These are phyloP conservation scores for Chromis chromis DNA, from an alignment of 2,797 vertebrate species.

Conservation along the genomic window DNA sequence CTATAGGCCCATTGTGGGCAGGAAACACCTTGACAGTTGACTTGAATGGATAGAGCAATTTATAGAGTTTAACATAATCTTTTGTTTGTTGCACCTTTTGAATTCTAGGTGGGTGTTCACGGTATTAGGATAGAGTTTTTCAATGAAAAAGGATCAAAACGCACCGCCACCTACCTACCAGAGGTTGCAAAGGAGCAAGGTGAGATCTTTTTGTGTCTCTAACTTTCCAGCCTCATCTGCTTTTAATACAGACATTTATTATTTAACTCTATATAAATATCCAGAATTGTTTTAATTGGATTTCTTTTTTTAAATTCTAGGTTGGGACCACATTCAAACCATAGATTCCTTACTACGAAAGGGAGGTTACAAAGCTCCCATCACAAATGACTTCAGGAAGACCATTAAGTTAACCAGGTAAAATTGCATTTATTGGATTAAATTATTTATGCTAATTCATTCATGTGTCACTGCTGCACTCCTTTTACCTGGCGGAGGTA, in stretches of 20 bases:
- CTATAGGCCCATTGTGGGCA: too few relatives aligned
- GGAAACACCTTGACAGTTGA: too few relatives aligned
- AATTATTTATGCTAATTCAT: background rate
- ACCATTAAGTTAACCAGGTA: slow-evolving; percentile 99
- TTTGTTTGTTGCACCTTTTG: slow-evolving; percentile 20
- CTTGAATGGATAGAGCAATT: too few relatives aligned
- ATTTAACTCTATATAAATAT: background rate
- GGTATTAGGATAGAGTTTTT: slow-evolving; percentile 99
- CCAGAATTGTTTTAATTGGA: slow-evolving; percentile 15
- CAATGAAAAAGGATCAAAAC: slow-evolving; percentile 99
- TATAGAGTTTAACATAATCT: background rate
- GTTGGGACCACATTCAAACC: slow-evolving; percentile 99
- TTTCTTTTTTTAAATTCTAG: slow-evolving; percentile 74
- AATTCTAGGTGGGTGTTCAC: slow-evolving; percentile 97
- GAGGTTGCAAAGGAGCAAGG: slow-evolving; percentile 99
- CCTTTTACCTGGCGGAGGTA: background rate
- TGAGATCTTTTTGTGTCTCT: slow-evolving; percentile 75
- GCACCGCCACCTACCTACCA: slow-evolving; percentile 99
- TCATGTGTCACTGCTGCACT: background rate
- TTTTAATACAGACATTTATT: background rate
- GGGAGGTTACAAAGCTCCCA: slow-evolving; percentile 99
- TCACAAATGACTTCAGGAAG: slow-evolving; percentile 99
- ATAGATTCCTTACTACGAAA: slow-evolving; percentile 99
- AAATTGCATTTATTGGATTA: slow-evolving; percentile 15
- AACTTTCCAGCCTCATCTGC: background rate